phyloP scores from a whole-genome alignment of 2,797 vertebrate genomes.

The Phylloscopus collybita region DNA sequence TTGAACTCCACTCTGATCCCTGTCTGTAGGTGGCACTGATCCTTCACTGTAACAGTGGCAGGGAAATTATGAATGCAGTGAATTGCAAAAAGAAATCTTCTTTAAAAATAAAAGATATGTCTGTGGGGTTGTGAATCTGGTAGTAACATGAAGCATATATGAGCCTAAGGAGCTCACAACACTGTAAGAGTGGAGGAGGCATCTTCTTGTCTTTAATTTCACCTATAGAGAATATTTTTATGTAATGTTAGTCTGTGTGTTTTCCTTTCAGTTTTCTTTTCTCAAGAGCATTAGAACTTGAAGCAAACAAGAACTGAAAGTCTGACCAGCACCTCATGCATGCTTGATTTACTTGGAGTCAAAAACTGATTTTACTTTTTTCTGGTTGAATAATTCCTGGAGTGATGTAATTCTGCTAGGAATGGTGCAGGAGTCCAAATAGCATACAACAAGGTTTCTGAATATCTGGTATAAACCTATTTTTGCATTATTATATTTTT shows the following conservation, averaged over 20 bases:
- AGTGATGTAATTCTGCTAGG: background rate
- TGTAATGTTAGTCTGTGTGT: background rate
- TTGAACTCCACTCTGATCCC: constrained; percentile 17
- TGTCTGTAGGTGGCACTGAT: constrained; percentile 74
- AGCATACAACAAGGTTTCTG: background rate
- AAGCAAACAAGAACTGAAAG: constrained; percentile 22
- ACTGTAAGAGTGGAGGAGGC: background rate
- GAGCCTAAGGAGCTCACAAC: constrained; percentile 15
- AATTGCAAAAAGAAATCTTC: background rate
- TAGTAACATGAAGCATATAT: constrained; percentile 2
- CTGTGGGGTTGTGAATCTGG: background rate
- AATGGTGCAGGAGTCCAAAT: background rate
- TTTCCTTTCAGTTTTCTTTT: constrained; percentile 13
- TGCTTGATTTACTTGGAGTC: constrained; percentile 27
- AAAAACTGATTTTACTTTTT: constrained; percentile 30
- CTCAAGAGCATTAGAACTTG: background rate
- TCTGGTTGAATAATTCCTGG: background rate
- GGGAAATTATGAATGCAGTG: background rate
- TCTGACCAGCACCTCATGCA: background rate
- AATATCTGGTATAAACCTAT: background rate
- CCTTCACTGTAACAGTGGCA: constrained; percentile 45
- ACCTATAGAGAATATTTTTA: background rate
- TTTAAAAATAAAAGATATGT: background rate
- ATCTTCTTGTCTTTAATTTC: background rate
- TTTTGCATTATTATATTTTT: background rate